Evolutionary conservation across 2,113 vertebrate species (phyloP).

Genomic region (Lucifuga dentata): DNA sequence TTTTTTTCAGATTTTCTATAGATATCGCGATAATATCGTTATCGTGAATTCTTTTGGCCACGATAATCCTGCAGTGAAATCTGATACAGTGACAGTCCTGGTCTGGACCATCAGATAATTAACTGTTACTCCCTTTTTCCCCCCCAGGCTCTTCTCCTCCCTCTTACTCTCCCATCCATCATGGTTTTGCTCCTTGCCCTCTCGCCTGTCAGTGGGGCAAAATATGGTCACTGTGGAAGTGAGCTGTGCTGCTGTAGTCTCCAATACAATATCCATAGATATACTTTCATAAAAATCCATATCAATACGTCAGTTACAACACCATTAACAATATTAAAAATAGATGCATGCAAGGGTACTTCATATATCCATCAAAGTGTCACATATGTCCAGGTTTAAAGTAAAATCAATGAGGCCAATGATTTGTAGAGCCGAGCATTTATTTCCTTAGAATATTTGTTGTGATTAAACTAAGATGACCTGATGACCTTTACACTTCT

Average conservation of each 20-base stretch:
- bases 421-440: slow-evolving; percentile 16
- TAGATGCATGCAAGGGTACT: slow-evolving; percentile 8
- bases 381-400: slow-evolving; percentile 20
- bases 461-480: slow-evolving; percentile 3
- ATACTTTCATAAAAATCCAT: not conserved
- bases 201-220: slow-evolving; percentile 5
- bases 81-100: too few relatives aligned
- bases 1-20: too few relatives aligned
- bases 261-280: not conserved
- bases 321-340: slow-evolving; percentile 9
- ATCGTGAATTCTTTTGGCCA: slow-evolving; percentile 23
- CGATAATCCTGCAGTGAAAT: too few relatives aligned
- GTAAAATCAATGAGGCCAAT: slow-evolving; percentile 32
- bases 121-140: slow-evolving; percentile 35
- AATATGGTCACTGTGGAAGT: not conserved
- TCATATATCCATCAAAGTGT: slow-evolving; percentile 5
- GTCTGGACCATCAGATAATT: slow-evolving; percentile 61
- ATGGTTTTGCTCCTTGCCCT: slow-evolving; percentile 30
- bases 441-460: slow-evolving; percentile 10
- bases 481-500: not conserved
- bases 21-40: too few relatives aligned
- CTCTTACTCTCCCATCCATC: slow-evolving; percentile 48
- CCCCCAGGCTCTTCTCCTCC: slow-evolving; percentile 6
- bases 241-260: not conserved
- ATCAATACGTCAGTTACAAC: not conserved